These are phyloP conservation scores for Battus philenor DNA, from an alignment of 1,140 invertebrate species.

Conservation along the genomic window DNA sequence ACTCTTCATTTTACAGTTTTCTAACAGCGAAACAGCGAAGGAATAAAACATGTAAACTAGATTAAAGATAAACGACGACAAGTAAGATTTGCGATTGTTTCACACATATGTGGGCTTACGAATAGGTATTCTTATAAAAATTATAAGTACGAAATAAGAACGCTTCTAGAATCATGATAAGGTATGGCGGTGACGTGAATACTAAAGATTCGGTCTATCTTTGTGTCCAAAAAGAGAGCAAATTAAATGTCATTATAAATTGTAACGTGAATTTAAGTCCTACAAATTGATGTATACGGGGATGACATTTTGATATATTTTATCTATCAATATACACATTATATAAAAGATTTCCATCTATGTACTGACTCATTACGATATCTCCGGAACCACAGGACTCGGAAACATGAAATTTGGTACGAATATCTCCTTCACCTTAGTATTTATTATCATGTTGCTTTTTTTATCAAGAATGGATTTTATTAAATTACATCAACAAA, in stretches of 20 bases:
- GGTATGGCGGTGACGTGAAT: constrained; percentile 40
- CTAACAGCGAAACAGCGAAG: constrained; percentile 4
- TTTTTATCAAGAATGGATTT: too few relatives aligned
- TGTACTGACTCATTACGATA: too few relatives aligned
- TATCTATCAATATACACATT: too few relatives aligned
- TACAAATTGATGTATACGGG: too few relatives aligned
- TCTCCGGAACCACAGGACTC: too few relatives aligned
- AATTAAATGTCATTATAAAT: background rate
- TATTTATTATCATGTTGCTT: too few relatives aligned
- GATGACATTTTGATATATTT: too few relatives aligned
- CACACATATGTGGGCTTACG: constrained; percentile 19
- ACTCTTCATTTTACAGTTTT: constrained; percentile 9
- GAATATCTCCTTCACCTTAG: too few relatives aligned
- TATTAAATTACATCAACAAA: too few relatives aligned
- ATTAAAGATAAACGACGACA: constrained; percentile 3
- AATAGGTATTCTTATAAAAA: constrained; percentile 2
- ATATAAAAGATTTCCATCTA: too few relatives aligned
- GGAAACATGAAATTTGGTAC: too few relatives aligned
- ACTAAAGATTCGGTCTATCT: constrained; percentile 21
- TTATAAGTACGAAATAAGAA: constrained; percentile 22
- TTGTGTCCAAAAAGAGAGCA: background rate
- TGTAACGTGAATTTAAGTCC: too few relatives aligned
- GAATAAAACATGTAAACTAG: constrained; percentile 11
- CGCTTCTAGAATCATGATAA: constrained; percentile 58
- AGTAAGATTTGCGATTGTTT: constrained; percentile 16